These are phyloP conservation scores for Melanerpes aurifrons DNA, from an alignment of 2,113 vertebrate genomes.

Conservation along the genomic window DNA sequence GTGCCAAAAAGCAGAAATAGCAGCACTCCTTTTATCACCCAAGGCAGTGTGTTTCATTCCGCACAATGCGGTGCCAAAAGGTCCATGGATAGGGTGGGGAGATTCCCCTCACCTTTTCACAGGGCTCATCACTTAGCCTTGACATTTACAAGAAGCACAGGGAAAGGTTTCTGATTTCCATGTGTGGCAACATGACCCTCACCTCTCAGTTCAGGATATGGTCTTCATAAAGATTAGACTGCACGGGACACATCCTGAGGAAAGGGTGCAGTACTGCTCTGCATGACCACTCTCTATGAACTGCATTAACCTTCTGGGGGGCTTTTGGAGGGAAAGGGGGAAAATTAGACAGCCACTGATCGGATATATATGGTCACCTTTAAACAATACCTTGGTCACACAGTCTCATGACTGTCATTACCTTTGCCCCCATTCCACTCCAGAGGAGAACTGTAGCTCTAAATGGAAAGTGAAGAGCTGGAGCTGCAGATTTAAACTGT, in stretches of 20 bases:
- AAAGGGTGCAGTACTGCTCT: slow-evolving; percentile 64
- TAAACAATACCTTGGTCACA: background rate
- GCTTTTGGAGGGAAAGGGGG: background rate
- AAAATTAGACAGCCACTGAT: background rate
- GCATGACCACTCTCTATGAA: background rate
- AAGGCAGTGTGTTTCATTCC: background rate
- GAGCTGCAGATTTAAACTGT: background rate
- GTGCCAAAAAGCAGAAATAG: slow-evolving; percentile 55
- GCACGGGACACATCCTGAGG: slow-evolving; percentile 68
- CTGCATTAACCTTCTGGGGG: background rate
- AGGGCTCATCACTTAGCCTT: slow-evolving; percentile 46
- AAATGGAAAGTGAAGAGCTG: background rate
- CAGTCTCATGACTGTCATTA: background rate
- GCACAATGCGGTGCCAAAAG: slow-evolving; percentile 36
- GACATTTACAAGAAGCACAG: slow-evolving; percentile 51
- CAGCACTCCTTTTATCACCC: background rate
- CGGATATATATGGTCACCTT: background rate
- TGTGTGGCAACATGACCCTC: slow-evolving; percentile 9
- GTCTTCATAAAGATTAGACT: slow-evolving; percentile 50
- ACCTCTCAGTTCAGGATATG: slow-evolving; percentile 30
- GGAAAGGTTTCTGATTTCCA: slow-evolving; percentile 55
- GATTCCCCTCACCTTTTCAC: slow-evolving; percentile 27
- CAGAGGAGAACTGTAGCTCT: background rate
- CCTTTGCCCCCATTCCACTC: background rate
- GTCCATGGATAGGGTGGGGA: slow-evolving; percentile 16